Percentiles rank a stretch among this genome's conserved stretches.
These are phyloP conservation scores for Acropternis orthonyx DNA, from an alignment of 2,797 vertebrate genomes.

Conservation along the genomic window DNA sequence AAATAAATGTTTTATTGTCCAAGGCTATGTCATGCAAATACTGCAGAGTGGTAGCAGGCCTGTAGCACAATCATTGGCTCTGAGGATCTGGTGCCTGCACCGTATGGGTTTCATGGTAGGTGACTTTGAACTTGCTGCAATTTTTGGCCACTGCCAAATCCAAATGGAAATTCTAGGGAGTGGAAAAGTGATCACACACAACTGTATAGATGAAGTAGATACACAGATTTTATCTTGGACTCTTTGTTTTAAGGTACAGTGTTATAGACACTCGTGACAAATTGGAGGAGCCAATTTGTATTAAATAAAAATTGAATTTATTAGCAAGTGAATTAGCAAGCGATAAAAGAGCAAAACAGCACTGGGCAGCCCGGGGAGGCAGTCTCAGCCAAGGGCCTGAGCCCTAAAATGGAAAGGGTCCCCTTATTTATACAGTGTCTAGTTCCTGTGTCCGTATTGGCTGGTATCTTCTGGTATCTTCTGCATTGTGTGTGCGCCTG, in stretches of 20 bases:
- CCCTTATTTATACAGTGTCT: no score
- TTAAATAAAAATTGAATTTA: no score
- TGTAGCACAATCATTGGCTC: neutral
- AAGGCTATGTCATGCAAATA: neutral
- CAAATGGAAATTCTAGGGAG: neutral
- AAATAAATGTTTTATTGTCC: neutral
- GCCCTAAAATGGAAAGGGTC: no score
- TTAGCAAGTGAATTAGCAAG: no score
- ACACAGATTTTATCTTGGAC: fast-evolving
- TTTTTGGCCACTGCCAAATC: neutral
- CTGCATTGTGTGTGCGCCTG: no score
- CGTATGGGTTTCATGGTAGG: neutral
- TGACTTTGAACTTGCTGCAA: neutral
- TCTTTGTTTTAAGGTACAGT: neutral
- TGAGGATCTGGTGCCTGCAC: neutral
- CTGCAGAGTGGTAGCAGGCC: neutral
- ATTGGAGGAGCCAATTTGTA: no score
- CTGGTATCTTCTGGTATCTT: no score
- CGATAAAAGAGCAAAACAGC: no score
- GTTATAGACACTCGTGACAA: no score
- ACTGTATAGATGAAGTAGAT: neutral
- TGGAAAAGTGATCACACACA: neutral
- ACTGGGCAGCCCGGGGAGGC: no score
- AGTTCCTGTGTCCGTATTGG: no score
- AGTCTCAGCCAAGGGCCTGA: no score